phyloP scores from a whole-genome alignment of 2,888 invertebrate species.

The Drosophila eohydei region DNA sequence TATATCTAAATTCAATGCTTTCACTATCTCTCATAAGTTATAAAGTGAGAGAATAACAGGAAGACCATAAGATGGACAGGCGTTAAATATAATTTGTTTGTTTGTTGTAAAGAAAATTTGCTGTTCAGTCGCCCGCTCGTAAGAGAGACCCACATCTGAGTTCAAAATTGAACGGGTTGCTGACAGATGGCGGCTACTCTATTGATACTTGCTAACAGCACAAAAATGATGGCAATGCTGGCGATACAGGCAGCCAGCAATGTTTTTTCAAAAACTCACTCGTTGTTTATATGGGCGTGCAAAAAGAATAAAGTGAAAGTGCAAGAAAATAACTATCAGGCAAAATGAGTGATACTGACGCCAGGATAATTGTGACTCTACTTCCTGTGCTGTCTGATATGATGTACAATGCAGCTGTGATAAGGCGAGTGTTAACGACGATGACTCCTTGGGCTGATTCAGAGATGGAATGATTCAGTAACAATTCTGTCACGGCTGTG shows the following conservation, averaged over 20 bases:
- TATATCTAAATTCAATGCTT: background rate
- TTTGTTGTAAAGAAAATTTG: slow-evolving; percentile 35
- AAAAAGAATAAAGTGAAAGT: slow-evolving; percentile 12
- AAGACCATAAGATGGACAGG: background rate
- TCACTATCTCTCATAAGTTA: background rate
- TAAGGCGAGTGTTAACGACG: slow-evolving; percentile 27
- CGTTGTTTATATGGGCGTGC: slow-evolving; percentile 44
- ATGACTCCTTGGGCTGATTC: slow-evolving; percentile 49
- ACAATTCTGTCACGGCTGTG: slow-evolving; percentile 9
- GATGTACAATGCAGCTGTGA: slow-evolving; percentile 16
- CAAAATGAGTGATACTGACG: slow-evolving; percentile 1
- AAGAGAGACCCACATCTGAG: slow-evolving; percentile 31
- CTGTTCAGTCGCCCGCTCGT: slow-evolving; percentile 32
- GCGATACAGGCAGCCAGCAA: background rate
- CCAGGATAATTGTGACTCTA: slow-evolving; percentile 32
- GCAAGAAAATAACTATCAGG: slow-evolving; percentile 40
- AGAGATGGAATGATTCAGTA: slow-evolving; percentile 29
- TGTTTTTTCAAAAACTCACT: background rate
- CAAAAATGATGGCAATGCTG: slow-evolving; percentile 27
- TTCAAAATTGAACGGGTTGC: slow-evolving; percentile 20
- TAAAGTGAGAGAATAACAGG: background rate
- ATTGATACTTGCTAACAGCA: slow-evolving; percentile 10
- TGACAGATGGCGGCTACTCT: slow-evolving; percentile 28
- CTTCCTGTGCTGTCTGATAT: slow-evolving; percentile 49
- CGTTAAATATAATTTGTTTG: background rate